Evolutionary conservation across 2,113 vertebrate species (phyloP).

Genomic region (Charadrius vociferus): DNA sequence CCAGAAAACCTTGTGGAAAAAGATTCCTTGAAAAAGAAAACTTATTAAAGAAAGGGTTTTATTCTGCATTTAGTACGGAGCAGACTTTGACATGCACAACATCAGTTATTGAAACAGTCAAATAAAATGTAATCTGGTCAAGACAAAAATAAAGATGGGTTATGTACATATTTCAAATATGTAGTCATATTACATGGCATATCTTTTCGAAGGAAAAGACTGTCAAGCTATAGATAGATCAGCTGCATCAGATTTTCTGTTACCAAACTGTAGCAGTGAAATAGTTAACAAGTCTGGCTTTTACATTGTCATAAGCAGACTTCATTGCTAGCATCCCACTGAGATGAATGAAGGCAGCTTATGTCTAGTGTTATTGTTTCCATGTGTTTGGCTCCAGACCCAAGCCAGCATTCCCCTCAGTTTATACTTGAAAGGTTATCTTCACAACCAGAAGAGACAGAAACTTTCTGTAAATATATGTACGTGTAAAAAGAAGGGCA

Average conservation of each 20-base stretch:
- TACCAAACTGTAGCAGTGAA: slow-evolving; percentile 11
- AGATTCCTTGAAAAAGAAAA: not conserved
- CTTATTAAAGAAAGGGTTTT: not conserved
- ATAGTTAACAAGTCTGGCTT: slow-evolving; percentile 58
- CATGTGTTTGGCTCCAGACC: slow-evolving; percentile 70
- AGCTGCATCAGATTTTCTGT: not conserved
- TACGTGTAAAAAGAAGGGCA: slow-evolving; percentile 39
- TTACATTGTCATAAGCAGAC: slow-evolving; percentile 54
- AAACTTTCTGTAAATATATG: slow-evolving; percentile 57
- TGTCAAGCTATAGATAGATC: not conserved
- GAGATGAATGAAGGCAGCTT: slow-evolving; percentile 71
- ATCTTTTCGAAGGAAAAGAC: not conserved
- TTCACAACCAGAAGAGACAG: slow-evolving; percentile 57
- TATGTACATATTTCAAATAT: not conserved
- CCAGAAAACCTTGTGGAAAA: not conserved
- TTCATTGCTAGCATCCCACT: slow-evolving; percentile 64
- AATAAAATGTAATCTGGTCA: not conserved
- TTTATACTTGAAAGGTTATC: slow-evolving; percentile 70
- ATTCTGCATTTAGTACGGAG: not conserved
- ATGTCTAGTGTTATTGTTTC: slow-evolving; percentile 71
- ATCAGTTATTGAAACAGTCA: not conserved
- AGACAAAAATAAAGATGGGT: not conserved
- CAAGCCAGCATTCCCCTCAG: slow-evolving; percentile 58
- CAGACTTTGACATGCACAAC: not conserved
- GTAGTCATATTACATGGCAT: not conserved